phyloP scores from a whole-genome alignment of 2,797 vertebrate species.

The Vipera latastei region DNA sequence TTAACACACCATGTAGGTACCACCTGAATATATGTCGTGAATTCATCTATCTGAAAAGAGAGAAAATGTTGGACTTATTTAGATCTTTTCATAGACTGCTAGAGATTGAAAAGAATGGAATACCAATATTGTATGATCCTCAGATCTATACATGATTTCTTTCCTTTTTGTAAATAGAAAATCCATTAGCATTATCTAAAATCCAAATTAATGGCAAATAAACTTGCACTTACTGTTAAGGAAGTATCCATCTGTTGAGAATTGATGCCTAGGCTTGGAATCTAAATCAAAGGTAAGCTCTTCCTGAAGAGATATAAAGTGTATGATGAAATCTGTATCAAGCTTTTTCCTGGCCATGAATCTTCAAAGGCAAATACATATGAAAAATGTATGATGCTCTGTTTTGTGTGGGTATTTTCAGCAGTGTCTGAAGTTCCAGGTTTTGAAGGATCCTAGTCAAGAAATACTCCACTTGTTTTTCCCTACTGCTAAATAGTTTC shows the following conservation, averaged over 20 bases:
- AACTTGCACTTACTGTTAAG: not conserved
- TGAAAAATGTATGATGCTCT: not conserved
- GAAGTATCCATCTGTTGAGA: not conserved
- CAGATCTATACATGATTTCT: not conserved
- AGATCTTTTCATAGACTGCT: not conserved
- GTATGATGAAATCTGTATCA: not conserved
- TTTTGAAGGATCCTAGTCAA: not conserved
- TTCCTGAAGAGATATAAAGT: not conserved
- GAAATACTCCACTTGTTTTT: not conserved
- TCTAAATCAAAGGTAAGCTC: not conserved
- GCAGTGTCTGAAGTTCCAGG: not conserved
- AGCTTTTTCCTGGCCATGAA: not conserved
- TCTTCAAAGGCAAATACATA: not conserved
- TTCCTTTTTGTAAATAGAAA: not conserved
- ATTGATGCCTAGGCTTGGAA: not conserved
- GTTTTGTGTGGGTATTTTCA: not conserved
- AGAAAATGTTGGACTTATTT: constrained; percentile 5
- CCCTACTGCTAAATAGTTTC: not conserved
- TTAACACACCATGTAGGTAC: not conserved
- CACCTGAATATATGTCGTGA: not conserved
- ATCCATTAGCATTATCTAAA: not conserved
- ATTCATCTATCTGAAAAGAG: not conserved
- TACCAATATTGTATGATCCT: not conserved
- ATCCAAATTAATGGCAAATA: not conserved
- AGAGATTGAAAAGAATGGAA: not conserved